phyloP scores from a whole-genome alignment of 2,888 invertebrate genomes.

The Caenorhabditis parvicauda region DNA sequence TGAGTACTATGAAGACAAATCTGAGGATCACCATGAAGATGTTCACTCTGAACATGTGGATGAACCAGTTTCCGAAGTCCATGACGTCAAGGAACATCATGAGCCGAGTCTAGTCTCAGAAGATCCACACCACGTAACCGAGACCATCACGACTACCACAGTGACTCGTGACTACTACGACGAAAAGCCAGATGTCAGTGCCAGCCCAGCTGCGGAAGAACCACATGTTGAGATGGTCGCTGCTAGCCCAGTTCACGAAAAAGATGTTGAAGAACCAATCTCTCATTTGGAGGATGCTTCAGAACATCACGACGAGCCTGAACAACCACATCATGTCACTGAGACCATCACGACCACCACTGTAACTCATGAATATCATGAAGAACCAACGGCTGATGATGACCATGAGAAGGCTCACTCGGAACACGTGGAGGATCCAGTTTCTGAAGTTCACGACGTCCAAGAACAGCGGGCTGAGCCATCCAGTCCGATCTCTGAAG shows the following conservation, averaged over 20 bases:
- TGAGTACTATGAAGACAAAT: slow-evolving; percentile 3
- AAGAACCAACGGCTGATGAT: slow-evolving; percentile 3
- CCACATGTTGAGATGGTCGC: no score
- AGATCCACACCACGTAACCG: background rate
- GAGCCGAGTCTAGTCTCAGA: background rate
- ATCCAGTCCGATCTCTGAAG: slow-evolving; percentile 2
- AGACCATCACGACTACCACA: background rate
- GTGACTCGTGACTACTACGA: background rate
- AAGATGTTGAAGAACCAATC: background rate
- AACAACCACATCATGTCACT: slow-evolving; percentile 1
- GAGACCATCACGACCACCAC: slow-evolving; percentile 11
- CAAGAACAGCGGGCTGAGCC: slow-evolving; percentile 4
- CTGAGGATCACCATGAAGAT: background rate
- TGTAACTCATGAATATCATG: slow-evolving; percentile 10
- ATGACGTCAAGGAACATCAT: background rate
- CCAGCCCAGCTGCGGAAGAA: background rate
- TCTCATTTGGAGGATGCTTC: background rate
- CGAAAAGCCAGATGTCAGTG: background rate
- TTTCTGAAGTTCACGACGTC: slow-evolving; percentile 6
- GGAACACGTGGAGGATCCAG: background rate
- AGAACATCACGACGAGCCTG: background rate
- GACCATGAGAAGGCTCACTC: no score
- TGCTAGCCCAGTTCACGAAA: no score
- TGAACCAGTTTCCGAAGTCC: no score
- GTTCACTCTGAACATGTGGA: no score